Evolutionary conservation across 2,797 vertebrate species (phyloP).

Genomic region (Pangasius djambal): DNA sequence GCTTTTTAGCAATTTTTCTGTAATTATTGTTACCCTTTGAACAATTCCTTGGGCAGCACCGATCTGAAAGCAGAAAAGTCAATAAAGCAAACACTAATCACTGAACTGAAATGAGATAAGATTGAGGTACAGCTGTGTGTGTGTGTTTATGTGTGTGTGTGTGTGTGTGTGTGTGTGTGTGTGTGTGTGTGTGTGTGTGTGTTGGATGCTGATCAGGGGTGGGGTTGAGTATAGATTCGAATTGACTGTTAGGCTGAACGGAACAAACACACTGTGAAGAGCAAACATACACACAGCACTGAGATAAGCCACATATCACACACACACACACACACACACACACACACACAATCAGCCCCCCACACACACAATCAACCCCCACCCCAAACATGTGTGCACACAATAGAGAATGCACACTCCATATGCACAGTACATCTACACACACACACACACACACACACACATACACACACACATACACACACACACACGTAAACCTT

Average conservation of each 20-base stretch:
- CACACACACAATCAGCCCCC: too few species aligned
- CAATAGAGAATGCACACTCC: too few species aligned
- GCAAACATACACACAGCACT: background rate
- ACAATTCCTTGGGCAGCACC: conserved; percentile 48
- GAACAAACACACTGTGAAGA: background rate
- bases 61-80: background rate
- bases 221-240: background rate
- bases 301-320: background rate
- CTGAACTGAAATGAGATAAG: background rate
- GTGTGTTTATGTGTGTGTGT: background rate
- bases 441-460: background rate
- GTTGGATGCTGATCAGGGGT: background rate
- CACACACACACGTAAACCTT: background rate
- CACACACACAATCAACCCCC: background rate
- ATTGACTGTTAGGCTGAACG: background rate
- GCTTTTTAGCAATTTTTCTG: background rate
- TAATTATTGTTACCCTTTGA: conserved; percentile 22
- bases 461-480: background rate
- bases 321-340: background rate
- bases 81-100: background rate
- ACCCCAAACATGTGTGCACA: too few species aligned
- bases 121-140: background rate
- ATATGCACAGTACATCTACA: too few species aligned
- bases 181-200: background rate
- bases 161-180: background rate